Percentiles rank a stretch among this genome's conserved stretches.
phyloP scores from a whole-genome alignment of 2,113 vertebrate genomes.

The Pteronura brasiliensis region DNA sequence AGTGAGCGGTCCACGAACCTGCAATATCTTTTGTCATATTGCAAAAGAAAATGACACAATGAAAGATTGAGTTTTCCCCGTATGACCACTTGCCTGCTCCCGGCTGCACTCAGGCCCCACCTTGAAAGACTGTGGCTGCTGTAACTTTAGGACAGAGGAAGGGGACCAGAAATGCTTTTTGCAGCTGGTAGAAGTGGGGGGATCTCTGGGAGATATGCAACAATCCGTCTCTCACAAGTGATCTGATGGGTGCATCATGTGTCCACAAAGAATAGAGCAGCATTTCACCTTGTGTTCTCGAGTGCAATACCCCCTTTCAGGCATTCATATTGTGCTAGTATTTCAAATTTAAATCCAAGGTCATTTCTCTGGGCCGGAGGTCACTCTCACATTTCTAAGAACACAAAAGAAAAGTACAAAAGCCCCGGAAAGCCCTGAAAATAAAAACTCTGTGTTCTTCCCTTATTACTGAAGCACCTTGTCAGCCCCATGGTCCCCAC shows the following conservation, averaged over 20 bases:
- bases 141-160: neutral
- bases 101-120: neutral
- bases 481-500: neutral
- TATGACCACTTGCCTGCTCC: neutral
- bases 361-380: constrained; percentile 68
- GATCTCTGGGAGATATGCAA: neutral
- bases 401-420: constrained; percentile 62
- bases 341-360: constrained; percentile 79
- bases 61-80: neutral
- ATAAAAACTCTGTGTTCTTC: constrained; percentile 55
- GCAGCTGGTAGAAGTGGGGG: neutral
- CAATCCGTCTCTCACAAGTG: neutral
- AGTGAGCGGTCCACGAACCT: neutral
- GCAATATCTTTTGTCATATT: too few species aligned
- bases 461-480: constrained; percentile 40
- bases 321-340: constrained; percentile 41
- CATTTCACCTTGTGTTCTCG: neutral
- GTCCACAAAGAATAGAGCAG: constrained; percentile 42
- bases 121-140: neutral
- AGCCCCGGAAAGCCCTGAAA: constrained; percentile 11
- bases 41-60: neutral
- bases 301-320: constrained; percentile 52
- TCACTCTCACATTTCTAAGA: constrained; percentile 59
- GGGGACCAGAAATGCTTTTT: neutral
- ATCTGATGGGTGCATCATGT: constrained; percentile 37